Evolutionary conservation across 2,113 vertebrate genomes (phyloP).

Genomic region (Stigmatopora nigra): DNA sequence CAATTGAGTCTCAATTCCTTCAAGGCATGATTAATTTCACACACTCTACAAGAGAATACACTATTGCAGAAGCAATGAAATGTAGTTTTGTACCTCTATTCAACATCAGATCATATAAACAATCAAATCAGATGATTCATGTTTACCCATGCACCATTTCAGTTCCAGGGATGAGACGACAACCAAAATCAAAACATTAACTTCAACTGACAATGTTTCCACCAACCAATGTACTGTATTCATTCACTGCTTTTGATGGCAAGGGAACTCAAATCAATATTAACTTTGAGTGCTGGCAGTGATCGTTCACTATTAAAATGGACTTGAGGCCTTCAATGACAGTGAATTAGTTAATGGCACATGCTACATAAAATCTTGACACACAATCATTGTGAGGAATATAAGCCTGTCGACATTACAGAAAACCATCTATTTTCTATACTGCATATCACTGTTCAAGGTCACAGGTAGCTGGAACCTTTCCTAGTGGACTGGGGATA

Average conservation of each 20-base stretch:
- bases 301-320: no score
- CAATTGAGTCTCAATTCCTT: neutral
- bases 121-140: neutral
- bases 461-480: no score
- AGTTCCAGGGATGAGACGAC: no score
- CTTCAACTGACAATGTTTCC: no score
- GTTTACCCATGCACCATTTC: neutral
- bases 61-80: neutral
- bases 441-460: neutral
- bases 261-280: no score
- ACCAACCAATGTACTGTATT: no score
- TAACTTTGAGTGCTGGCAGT: no score
- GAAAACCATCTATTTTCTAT: neutral
- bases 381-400: neutral
- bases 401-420: neutral
- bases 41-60: neutral
- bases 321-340: no score
- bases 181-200: no score
- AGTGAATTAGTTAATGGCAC: neutral
- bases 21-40: neutral
- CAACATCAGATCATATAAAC: neutral
- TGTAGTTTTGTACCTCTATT: neutral
- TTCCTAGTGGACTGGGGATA: neutral
- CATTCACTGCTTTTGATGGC: no score
- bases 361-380: neutral